phyloP scores from a whole-genome alignment of 2,888 invertebrate species.

The Apocheima hispidaria region DNA sequence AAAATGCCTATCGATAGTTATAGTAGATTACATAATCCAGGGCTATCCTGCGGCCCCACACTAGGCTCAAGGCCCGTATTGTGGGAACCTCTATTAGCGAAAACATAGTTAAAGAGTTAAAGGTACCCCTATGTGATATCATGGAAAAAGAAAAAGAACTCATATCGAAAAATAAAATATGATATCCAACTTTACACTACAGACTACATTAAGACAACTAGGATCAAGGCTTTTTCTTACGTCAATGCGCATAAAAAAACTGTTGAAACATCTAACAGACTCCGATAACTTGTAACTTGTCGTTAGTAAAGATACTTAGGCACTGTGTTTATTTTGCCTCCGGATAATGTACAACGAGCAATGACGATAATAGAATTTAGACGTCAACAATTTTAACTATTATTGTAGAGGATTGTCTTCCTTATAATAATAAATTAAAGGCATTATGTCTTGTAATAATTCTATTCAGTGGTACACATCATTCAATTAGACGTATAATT shows the following conservation, averaged over 20 bases:
- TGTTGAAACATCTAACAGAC: background rate
- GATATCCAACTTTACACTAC: too few relatives aligned
- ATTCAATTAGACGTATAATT: constrained; percentile 1
- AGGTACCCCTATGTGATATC: too few relatives aligned
- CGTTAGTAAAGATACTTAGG: background rate
- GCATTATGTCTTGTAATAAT: background rate
- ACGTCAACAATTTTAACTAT: background rate
- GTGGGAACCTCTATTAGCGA: too few relatives aligned
- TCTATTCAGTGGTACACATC: background rate
- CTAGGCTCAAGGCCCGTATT: too few relatives aligned
- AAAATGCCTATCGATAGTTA: too few relatives aligned
- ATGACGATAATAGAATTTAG: background rate
- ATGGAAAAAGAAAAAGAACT: too few relatives aligned
- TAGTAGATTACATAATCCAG: too few relatives aligned
- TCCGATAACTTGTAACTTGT: background rate
- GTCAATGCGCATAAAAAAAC: constrained; percentile 2
- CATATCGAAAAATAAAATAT: too few relatives aligned
- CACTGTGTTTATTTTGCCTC: background rate
- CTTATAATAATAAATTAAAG: background rate
- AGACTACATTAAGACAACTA: too few relatives aligned
- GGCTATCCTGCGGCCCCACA: too few relatives aligned
- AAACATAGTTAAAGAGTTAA: too few relatives aligned
- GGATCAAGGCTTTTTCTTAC: constrained; percentile 13
- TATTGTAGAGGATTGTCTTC: background rate
- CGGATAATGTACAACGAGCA: background rate